Evolutionary conservation across 2,888 invertebrate species (phyloP), one percentile per base, ranked within the genome.

Genomic region (Rotaria socialis): DNA sequence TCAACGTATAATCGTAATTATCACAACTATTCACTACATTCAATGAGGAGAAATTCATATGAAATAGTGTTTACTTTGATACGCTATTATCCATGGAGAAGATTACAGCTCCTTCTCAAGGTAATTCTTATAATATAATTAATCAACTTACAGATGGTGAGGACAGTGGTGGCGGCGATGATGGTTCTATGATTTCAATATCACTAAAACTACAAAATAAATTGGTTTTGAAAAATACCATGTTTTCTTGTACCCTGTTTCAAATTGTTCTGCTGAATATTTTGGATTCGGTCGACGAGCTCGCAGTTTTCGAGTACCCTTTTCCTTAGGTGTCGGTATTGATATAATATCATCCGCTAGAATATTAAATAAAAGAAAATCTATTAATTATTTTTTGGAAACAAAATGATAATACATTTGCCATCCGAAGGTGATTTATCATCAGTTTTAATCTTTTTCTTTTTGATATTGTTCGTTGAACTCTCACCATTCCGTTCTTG

Each of bases 181-280:
- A 47, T 43, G n/a, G 43, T 43, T 80, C 47, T 47, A 11, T 5
- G 19, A 47, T 47, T 8, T 10, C n/a, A 11, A 80, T 24, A 80
- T 80, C 80, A 41, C 43, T 47, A 24, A 35, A 67, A 11, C 5
- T 1, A 75, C 10, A 67, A 11, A 43, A 43, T 75, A 27, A 60
- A 27, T 60, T 16, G 8, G 27, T 60, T 75, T 35, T 22, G 41
- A 10, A 41, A 75, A 41, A 16, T 1, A 41, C 11, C 41, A 19
- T 19, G 7, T 52, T 16, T 16, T 16, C 24, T 24, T 6, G 3
- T 47, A 80, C 80, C 24, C 80, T 43, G n/a, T 47, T 80, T 80
- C 80, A 80, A 47, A 80, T 47, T 80, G 47, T 80, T 80, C 80
- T 41, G 47, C 47, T 10, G 47, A 80, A 80, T 80, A 80, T 80